Percentiles rank a stretch among this genome's conserved stretches.
phyloP scores from a whole-genome alignment of 2,113 vertebrate species.

The Drymodes brunneopygia region DNA sequence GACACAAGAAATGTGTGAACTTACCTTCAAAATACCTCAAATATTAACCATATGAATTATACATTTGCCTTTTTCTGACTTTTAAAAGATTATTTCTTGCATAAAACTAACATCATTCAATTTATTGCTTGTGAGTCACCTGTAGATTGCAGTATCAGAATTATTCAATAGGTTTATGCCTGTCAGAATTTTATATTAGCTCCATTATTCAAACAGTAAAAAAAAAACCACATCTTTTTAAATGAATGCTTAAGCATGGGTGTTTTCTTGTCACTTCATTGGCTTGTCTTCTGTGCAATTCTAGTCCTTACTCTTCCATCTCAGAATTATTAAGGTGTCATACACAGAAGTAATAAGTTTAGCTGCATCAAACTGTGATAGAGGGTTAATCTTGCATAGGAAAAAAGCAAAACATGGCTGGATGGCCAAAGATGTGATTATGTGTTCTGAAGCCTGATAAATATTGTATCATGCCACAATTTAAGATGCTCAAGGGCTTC shows the following conservation, averaged over 20 bases:
- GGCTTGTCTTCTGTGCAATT: neutral
- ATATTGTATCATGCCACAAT: conserved; percentile 1
- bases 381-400: neutral
- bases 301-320: neutral
- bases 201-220: conserved; percentile 19
- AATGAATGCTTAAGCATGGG: neutral
- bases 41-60: neutral
- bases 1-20: neutral
- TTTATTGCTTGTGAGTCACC: neutral
- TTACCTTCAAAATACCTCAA: neutral
- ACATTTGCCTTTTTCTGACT: neutral
- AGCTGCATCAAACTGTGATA: neutral
- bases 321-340: neutral
- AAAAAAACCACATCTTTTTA: neutral
- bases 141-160: neutral
- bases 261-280: neutral
- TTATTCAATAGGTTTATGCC: conserved; percentile 4
- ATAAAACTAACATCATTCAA: neutral
- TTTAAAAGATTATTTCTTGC: conserved; percentile 1
- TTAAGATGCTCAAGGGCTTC: conserved; percentile 18
- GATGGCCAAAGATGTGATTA: conserved; percentile 14
- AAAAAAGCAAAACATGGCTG: conserved; percentile 4
- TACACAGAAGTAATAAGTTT: neutral
- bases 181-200: conserved; percentile 18
- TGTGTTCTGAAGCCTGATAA: conserved; percentile 34